Evolutionary conservation across 2,888 invertebrate species (phyloP), one percentile per base, ranked within the genome.

Genomic region (Argynnis bischoffii): DNA sequence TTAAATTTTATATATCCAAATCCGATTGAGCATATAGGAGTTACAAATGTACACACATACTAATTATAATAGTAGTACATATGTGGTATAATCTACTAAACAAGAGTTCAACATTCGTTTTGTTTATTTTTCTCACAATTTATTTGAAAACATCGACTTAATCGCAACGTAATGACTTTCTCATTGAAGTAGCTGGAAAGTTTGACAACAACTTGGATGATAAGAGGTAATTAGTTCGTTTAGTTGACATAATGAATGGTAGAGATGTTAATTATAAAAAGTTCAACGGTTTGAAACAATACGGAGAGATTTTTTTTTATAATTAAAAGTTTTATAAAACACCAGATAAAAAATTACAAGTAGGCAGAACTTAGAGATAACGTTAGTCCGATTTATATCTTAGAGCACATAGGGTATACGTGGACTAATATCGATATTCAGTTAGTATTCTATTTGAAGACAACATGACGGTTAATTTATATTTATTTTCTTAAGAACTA

Each of bases 201-300:
- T 61, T 53, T 41, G 51, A 61, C 61, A 61, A 35, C 14, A 41
- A 61, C 61, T 53, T 18, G 11, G 35, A 61, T 41, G 61, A 61
- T 61, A 61, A 61, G 51, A 35, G 11, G 41, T 51, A 41, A 61
- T 61, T 51, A 51, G 61, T 18, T 41, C 18, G 51, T 18, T 13
- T 35, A 61, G 51, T 51, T 61, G 61, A 61, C 53, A 61, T 51
- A 61, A 61, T 51, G 41, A 61, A 61, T 61, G 35, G 16, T 18
- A 15, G 18, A 50, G 15, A 31, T 41, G 11, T 61, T 35, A 35
- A 51, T 41, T 51, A 41, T 61, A 51, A 53, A 51, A 61, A 41
- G 14, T 35, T 61, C 41, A 41, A 15, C 35, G 18, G 41, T 26
- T 48, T 26, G 47, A 48, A 48, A 59, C 48, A 59, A 48, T n/a